These are phyloP conservation scores for Hirtodrosophila confusa DNA, from an alignment of 2,888 invertebrate species.

Conservation along the genomic window DNA sequence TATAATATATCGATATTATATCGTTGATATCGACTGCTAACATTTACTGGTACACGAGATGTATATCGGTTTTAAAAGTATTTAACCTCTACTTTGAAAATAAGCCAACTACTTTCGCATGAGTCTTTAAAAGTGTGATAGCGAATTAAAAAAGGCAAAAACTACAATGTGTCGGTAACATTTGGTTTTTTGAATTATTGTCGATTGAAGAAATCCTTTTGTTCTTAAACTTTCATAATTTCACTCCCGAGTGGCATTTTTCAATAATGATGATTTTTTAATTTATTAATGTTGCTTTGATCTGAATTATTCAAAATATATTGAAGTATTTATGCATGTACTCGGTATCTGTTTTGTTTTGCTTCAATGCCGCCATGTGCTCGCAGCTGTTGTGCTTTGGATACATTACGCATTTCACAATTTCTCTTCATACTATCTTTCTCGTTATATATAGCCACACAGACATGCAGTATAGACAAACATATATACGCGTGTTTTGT, in stretches of 20 bases:
- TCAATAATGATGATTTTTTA: not conserved
- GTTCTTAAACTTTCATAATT: too few relatives aligned
- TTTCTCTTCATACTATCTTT: constrained; percentile 29
- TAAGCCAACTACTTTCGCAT: too few relatives aligned
- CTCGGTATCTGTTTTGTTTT: constrained; percentile 22
- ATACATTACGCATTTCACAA: constrained; percentile 44
- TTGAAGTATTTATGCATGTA: constrained; percentile 7
- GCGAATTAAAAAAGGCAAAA: too few relatives aligned
- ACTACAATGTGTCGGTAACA: too few relatives aligned
- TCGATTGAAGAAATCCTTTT: too few relatives aligned
- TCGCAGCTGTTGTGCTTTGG: constrained; percentile 46
- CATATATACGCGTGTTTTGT: constrained; percentile 51
- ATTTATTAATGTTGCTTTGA: constrained; percentile 2
- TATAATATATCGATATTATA: not conserved
- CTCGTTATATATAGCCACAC: constrained; percentile 16
- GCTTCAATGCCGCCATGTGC: constrained; percentile 36
- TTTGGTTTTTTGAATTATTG: too few relatives aligned
- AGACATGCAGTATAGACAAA: not conserved
- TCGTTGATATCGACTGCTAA: not conserved
- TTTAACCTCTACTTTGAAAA: not conserved
- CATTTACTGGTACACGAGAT: not conserved
- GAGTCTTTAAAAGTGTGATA: too few relatives aligned
- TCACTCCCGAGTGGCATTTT: too few relatives aligned
- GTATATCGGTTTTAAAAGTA: not conserved
- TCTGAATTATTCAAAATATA: not conserved